These are phyloP conservation scores for Diacarnus erythraeanus DNA, from an alignment of 37 sponge, comb jelly and placozoan species.

Conservation along the genomic window DNA sequence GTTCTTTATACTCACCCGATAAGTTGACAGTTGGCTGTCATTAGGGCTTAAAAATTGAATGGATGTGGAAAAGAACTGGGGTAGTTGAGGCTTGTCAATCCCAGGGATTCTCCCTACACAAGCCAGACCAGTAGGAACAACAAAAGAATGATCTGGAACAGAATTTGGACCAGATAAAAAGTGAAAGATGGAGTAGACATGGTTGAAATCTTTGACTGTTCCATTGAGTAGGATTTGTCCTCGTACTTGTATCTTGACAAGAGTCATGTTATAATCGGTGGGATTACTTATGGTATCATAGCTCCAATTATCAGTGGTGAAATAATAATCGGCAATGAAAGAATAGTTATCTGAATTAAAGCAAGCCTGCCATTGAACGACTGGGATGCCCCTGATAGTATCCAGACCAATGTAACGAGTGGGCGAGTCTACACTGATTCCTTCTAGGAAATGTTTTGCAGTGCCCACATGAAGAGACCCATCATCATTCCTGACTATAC, in stretches of 20 bases:
- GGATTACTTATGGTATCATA: conserved; percentile 2
- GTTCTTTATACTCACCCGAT: too few relatives aligned
- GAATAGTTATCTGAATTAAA: conserved; percentile 1
- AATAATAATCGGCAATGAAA: conserved; percentile 56
- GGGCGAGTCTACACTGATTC: neutral
- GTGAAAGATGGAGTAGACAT: conserved; percentile 37
- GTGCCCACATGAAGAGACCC: conserved; percentile 45
- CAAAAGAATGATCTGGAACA: conserved; percentile 42
- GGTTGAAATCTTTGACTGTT: neutral
- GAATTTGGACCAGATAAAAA: conserved; percentile 37
- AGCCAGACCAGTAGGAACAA: conserved; percentile 50
- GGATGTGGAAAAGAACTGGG: conserved; percentile 22
- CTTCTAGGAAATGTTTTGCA: neutral
- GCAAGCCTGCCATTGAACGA: conserved; percentile 53
- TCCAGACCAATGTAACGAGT: conserved; percentile 27
- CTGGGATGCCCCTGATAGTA: conserved; percentile 35
- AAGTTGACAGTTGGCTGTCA: too few relatives aligned
- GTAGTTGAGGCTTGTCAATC: conserved; percentile 28
- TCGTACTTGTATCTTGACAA: neutral
- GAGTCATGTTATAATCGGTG: neutral
- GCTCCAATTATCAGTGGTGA: neutral
- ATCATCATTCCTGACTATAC: neutral
- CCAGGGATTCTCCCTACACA: conserved; percentile 47
- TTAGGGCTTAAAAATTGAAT: too few relatives aligned
- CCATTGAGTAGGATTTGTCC: neutral